Conservation (phyloP, 2,888 invertebrate species). For the Amblyjoppa fuscipennis region DNA sequence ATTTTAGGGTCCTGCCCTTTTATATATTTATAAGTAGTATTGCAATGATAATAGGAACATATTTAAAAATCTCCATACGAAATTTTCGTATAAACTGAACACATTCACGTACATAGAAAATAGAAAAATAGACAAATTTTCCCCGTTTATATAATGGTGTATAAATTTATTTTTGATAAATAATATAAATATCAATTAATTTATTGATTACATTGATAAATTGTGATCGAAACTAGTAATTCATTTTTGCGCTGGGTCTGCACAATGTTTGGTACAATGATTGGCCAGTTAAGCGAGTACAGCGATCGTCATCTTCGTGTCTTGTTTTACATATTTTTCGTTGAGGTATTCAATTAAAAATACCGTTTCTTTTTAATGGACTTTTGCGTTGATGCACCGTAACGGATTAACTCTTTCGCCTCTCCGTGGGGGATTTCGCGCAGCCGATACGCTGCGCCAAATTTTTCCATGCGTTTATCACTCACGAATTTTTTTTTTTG, state of each 20-base stretch:
- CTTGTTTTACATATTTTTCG: too few relatives aligned
- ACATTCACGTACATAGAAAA: too few relatives aligned
- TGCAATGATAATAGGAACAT: too few relatives aligned
- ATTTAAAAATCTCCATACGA: too few relatives aligned
- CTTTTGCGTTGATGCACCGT: background rate
- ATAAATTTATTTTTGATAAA: too few relatives aligned
- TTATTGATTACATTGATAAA: background rate
- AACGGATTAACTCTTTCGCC: background rate
- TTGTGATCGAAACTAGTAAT: background rate
- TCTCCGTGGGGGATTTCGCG: background rate
- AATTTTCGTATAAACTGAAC: too few relatives aligned
- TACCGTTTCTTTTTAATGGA: background rate
- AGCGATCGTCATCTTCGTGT: background rate
- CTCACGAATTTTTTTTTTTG: background rate
- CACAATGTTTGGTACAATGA: background rate
- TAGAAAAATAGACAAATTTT: too few relatives aligned
- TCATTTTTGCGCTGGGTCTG: background rate
- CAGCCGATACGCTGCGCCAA: background rate
- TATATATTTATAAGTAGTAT: too few relatives aligned
- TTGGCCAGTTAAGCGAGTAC: background rate
- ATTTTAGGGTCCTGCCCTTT: too few relatives aligned
- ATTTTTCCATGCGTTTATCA: background rate
- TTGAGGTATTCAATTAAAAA: background rate
- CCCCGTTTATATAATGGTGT: too few relatives aligned
- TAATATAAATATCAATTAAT: too few relatives aligned